phyloP scores from a whole-genome alignment of 2,113 vertebrate species.

The Fukomys damarensis region DNA sequence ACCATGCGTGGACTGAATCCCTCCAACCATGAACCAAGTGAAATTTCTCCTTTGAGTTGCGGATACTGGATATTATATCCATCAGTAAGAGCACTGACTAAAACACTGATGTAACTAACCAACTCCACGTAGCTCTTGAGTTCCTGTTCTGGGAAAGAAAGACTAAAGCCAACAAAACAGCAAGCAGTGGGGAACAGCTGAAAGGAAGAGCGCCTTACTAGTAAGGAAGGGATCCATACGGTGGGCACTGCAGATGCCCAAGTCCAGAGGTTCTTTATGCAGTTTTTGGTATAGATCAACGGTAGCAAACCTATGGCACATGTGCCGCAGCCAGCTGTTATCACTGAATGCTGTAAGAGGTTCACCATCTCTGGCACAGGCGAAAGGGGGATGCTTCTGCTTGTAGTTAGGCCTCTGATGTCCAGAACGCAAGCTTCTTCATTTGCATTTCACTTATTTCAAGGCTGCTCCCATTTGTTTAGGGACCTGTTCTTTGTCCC shows the following conservation, averaged over 20 bases:
- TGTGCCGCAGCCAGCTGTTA: neutral
- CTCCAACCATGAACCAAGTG: neutral
- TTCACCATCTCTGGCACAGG: neutral
- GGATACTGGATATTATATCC: neutral
- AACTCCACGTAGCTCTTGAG: neutral
- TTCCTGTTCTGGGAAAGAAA: neutral
- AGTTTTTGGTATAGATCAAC: neutral
- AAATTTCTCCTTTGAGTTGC: neutral
- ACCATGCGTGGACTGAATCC: neutral
- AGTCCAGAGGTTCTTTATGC: neutral
- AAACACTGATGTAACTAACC: neutral
- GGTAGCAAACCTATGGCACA: neutral
- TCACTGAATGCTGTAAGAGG: neutral
- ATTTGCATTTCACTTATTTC: neutral
- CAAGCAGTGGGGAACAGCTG: neutral
- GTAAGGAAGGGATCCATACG: neutral
- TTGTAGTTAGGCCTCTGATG: neutral
- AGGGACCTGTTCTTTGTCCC: neutral
- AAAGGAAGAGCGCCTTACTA: neutral
- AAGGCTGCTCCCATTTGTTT: neutral
- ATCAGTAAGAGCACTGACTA: neutral
- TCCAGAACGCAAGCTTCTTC: neutral
- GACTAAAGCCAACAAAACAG: neutral
- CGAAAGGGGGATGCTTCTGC: neutral
- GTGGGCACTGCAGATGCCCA: neutral